Evolutionary conservation across 2,113 vertebrate species (phyloP).

Genomic region (Rhizomys pruinosus): DNA sequence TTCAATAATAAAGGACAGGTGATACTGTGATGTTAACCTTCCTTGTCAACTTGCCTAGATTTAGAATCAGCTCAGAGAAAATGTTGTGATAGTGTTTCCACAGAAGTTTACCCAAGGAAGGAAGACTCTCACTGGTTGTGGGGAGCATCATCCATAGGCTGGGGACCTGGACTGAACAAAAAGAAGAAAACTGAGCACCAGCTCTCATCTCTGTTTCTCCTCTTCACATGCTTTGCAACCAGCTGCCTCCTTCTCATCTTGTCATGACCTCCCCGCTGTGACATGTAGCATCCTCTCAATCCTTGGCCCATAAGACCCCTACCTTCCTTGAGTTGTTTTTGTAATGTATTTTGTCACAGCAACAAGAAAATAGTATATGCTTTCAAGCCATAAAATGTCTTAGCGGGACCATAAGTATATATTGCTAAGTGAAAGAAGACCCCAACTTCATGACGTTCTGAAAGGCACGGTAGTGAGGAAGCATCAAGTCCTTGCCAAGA

Average conservation of each 20-base stretch:
- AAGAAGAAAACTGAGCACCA: neutral
- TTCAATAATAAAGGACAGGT: neutral
- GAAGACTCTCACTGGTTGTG: neutral
- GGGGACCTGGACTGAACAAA: neutral
- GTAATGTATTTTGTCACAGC: neutral
- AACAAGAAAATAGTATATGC: neutral
- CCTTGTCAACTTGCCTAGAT: neutral
- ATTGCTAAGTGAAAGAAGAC: neutral
- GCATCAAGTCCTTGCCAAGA: neutral
- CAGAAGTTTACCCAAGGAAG: neutral
- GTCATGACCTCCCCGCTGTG: too few species aligned
- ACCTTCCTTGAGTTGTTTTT: neutral
- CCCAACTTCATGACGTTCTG: neutral
- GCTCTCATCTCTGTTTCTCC: too few species aligned
- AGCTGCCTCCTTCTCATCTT: neutral
- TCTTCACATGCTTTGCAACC: neutral
- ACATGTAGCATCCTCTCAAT: neutral
- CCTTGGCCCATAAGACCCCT: neutral
- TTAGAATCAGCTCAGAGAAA: neutral
- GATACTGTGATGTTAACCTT: too few species aligned
- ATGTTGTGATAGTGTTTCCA: neutral
- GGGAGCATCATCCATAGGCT: neutral
- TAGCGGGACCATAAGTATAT: too few species aligned
- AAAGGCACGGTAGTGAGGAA: neutral
- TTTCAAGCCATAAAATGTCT: neutral